Conservation (phyloP, 2,888 invertebrate genomes). For the Tipula vernalis region DNA sequence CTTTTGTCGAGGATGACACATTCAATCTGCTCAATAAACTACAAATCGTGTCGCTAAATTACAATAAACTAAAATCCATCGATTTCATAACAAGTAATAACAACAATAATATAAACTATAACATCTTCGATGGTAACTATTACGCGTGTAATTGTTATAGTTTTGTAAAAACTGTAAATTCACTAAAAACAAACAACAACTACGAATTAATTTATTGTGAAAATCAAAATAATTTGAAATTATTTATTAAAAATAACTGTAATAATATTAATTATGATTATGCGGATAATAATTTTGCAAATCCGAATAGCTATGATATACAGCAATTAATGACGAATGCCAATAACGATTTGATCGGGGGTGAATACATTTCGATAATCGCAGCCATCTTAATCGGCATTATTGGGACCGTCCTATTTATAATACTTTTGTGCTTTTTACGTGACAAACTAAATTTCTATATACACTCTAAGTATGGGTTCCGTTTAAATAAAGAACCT, state of each 20-base stretch:
- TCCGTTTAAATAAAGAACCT: conserved; percentile 50
- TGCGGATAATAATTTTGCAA: not conserved
- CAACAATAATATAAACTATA: not conserved
- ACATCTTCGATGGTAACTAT: not conserved
- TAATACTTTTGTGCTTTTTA: conserved; percentile 58
- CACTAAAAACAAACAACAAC: not conserved
- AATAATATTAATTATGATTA: not conserved
- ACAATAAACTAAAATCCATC: conserved; percentile 64
- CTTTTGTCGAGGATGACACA: conserved; percentile 59
- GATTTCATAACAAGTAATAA: not conserved
- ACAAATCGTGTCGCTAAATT: conserved; percentile 59
- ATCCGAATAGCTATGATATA: not conserved
- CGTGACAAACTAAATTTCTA: conserved; percentile 66
- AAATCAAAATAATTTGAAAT: conserved; percentile 6
- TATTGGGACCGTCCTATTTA: conserved; percentile 54
- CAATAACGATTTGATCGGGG: conserved; percentile 31
- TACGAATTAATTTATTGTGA: not conserved
- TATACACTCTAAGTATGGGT: conserved; percentile 68
- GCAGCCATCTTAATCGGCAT: conserved; percentile 55
- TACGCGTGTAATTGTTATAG: not conserved
- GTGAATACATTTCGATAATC: conserved; percentile 57
- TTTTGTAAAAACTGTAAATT: not conserved
- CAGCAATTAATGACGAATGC: conserved; percentile 19
- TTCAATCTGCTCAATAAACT: conserved; percentile 60
- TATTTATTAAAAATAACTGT: not conserved